Evolutionary conservation across 1,140 invertebrate species (phyloP), one percentile per base, ranked within the genome.

Genomic region (Leptinotarsa lineolata): DNA sequence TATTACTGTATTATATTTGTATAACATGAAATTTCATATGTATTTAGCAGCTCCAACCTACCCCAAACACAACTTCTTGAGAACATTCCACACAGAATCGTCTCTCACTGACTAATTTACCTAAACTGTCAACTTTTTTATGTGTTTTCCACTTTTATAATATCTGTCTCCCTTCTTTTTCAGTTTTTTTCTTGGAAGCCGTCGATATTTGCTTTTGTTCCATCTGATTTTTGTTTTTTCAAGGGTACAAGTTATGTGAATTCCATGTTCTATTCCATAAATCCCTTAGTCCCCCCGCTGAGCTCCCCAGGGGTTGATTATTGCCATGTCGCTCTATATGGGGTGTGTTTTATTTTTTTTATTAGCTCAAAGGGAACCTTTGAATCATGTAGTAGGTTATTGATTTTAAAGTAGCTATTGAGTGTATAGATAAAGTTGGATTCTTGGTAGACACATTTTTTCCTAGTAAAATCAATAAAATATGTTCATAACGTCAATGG

Each of bases 141-240:
- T 15, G 16, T 18, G 20, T 13, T 68, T 54, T 18, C 68, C 58
- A 73, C 63, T 75, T 77, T 78, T 79, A 79, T 79, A 78, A 78
- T 75, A 73, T 72, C 2, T 63, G 15, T 61, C 21, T 18, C 61
- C 24, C 61, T 73, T 65, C 63, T 70, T 73, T 80, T 78, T 78
- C 70, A 69, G 67, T 80, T 74, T 76, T 46, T 18, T 54, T 54
- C n/a, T 54, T 13, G 0, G 0, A 54, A 54, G 16, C 48, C 48
- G 2, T 54, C n/a, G 15, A 15, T 54, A 16, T 54, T 54, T 54
- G 15, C 48, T 54, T 16, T 54, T n/a, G 46, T 16, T n/a, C 44
- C 11, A 39, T 18, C 3, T 15, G 65, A 20, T 67, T 67, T n/a
- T 70, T 70, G 54, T 70, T 22, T 24, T 60, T 44, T 60, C 44